These are phyloP conservation scores for Zalophus californianus DNA, from an alignment of 2,797 vertebrate species.

Conservation along the genomic window DNA sequence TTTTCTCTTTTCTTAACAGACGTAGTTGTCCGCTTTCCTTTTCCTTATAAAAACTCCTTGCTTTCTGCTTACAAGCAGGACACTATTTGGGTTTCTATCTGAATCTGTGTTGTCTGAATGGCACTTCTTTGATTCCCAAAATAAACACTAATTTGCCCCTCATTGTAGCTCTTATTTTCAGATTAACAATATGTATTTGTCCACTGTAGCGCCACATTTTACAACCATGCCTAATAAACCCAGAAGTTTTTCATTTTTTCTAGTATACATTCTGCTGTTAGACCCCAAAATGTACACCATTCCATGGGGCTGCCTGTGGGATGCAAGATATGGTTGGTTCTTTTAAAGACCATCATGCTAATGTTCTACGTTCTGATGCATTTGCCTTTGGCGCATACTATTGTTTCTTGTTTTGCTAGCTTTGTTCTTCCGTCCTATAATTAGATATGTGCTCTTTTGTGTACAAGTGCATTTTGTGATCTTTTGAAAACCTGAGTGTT, in stretches of 20 bases:
- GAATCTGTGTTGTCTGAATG: not conserved
- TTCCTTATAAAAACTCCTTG: not conserved
- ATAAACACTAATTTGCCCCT: not conserved
- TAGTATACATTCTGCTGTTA: not conserved
- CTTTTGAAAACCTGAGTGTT: not conserved
- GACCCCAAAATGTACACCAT: not conserved
- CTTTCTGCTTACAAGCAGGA: not conserved
- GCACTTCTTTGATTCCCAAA: not conserved
- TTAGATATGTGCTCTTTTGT: not conserved
- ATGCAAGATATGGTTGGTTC: not conserved
- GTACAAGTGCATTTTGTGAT: not conserved
- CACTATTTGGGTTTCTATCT: not conserved
- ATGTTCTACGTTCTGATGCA: not conserved
- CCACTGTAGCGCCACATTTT: not conserved
- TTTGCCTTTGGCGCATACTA: not conserved
- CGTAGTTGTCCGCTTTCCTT: too few species aligned
- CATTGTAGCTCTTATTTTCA: not conserved
- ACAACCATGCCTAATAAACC: not conserved
- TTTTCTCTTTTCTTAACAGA: not conserved
- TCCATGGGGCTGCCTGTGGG: not conserved
- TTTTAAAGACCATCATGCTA: not conserved
- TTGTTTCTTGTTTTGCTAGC: not conserved
- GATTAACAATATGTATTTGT: not conserved
- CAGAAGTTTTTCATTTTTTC: not conserved
- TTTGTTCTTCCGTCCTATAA: not conserved